Conservation (phyloP, 2,797 vertebrate genomes). For the Myoxocephalus aenaeus region DNA sequence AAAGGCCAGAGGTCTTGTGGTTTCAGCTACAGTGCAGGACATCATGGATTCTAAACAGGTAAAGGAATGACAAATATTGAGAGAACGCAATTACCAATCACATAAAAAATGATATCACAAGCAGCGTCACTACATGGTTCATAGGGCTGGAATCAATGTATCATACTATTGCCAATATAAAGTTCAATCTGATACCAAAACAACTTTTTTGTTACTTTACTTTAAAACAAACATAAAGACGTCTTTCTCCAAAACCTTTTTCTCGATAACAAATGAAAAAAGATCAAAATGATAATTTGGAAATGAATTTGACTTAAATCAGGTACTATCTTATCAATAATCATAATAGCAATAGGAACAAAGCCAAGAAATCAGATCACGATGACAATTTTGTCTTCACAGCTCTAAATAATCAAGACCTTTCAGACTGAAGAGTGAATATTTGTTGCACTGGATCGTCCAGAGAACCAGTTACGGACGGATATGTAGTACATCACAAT, state of each 20-base stretch:
- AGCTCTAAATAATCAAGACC: background rate
- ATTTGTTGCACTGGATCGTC: background rate
- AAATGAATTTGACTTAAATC: conserved; percentile 2
- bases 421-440: background rate
- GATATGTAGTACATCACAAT: background rate
- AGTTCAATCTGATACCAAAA: background rate
- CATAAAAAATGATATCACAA: background rate
- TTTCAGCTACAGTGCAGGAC: conserved; percentile 62
- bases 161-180: background rate
- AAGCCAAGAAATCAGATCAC: background rate
- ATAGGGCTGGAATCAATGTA: background rate
- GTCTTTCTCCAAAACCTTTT: background rate
- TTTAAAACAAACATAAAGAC: too few species aligned
- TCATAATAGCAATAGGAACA: background rate
- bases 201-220: background rate
- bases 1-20: conserved; percentile 48
- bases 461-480: background rate
- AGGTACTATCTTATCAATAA: background rate
- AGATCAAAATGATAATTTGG: background rate
- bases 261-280: background rate
- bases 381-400: background rate
- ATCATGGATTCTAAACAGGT: conserved; percentile 68
- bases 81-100: background rate
- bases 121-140: background rate
- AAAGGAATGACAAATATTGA: conserved; percentile 29